Conservation (phyloP, 2,113 vertebrate genomes). For the Prinia subflava region DNA sequence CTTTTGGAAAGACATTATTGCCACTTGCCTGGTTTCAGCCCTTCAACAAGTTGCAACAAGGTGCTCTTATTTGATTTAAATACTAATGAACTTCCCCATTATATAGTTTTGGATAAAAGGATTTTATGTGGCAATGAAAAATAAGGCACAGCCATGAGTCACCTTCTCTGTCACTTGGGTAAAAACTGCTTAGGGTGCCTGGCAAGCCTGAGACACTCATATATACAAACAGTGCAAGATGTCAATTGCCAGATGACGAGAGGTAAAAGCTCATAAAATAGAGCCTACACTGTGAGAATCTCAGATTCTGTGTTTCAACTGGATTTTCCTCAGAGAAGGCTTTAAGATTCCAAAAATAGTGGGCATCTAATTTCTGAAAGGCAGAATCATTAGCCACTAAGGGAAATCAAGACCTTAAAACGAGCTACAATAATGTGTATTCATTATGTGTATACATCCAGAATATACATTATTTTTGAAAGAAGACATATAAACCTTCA, state of each 20-base stretch:
- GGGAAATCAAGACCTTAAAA: not conserved
- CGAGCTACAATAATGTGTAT: not conserved
- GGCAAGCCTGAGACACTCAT: not conserved
- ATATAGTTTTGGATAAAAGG: not conserved
- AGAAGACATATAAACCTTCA: not conserved
- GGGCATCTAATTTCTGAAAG: not conserved
- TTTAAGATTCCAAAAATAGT: not conserved
- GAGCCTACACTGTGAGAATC: not conserved
- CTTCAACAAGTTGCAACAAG: not conserved
- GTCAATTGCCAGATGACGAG: not conserved
- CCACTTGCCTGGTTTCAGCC: not conserved
- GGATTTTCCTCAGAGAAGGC: not conserved
- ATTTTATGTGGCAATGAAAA: not conserved
- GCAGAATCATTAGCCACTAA: not conserved
- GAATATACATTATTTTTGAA: not conserved
- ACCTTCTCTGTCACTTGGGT: not conserved
- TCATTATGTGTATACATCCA: not conserved
- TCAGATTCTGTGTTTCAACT: not conserved
- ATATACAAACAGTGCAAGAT: not conserved
- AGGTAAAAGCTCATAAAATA: not conserved
- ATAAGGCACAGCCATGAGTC: not conserved
- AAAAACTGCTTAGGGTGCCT: not conserved
- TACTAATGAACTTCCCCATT: not conserved
- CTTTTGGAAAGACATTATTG: not conserved
- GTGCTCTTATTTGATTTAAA: not conserved